These are phyloP conservation scores for Bos taurus DNA, from an alignment of 2,113 vertebrate genomes.

Conservation along the genomic window DNA sequence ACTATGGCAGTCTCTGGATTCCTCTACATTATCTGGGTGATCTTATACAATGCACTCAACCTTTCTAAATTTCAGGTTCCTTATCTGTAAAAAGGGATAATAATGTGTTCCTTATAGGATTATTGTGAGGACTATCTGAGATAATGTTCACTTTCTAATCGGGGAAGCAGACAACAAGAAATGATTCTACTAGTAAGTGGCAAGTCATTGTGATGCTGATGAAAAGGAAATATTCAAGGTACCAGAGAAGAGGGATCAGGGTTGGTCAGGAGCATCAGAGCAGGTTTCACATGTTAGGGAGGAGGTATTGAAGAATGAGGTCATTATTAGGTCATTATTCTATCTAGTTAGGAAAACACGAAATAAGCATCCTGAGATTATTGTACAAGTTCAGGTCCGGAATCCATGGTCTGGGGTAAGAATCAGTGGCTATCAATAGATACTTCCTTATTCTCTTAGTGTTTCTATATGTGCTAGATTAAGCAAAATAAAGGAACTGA, in stretches of 20 bases:
- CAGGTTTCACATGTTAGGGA: neutral
- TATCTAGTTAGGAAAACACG: neutral
- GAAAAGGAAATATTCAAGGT: neutral
- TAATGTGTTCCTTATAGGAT: neutral
- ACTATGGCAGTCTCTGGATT: neutral
- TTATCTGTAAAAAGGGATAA: neutral
- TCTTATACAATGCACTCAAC: neutral
- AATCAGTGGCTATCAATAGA: neutral
- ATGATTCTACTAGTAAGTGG: neutral
- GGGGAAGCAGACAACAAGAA: neutral
- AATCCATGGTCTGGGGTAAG: neutral
- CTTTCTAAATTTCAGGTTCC: neutral
- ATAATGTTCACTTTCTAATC: neutral
- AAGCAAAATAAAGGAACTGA: neutral
- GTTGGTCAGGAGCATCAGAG: neutral
- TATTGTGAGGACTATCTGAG: neutral
- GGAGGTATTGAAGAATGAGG: neutral
- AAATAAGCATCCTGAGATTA: neutral
- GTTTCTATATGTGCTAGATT: neutral
- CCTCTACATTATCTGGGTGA: neutral
- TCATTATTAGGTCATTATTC: too few species aligned
- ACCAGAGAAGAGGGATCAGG: neutral
- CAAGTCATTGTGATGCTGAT: neutral
- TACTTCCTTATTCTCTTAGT: neutral
- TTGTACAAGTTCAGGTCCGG: neutral